Percentiles rank a stretch among this genome's conserved stretches.
phyloP scores from a whole-genome alignment of 2,888 invertebrate species.

The Rhagonycha fulva region DNA sequence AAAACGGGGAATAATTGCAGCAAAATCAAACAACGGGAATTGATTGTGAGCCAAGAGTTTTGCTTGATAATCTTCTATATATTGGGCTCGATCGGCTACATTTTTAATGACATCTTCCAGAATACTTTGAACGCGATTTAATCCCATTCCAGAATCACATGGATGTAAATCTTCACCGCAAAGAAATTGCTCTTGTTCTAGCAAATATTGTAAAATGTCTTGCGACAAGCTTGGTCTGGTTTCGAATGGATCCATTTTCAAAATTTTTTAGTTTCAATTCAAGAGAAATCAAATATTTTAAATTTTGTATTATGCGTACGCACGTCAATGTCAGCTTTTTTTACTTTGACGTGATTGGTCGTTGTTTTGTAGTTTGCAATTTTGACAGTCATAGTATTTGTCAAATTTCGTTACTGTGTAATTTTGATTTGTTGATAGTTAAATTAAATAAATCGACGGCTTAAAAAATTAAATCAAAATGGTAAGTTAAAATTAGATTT shows the following conservation, averaged over 20 bases:
- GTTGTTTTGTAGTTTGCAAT: neutral
- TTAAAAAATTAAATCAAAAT: neutral
- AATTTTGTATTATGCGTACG: neutral
- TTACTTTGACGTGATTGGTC: neutral
- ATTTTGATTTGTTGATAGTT: neutral
- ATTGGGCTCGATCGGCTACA: constrained; percentile 39
- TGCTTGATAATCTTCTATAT: constrained; percentile 41
- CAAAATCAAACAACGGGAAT: constrained; percentile 41
- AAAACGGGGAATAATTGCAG: constrained; percentile 42
- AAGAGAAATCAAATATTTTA: neutral
- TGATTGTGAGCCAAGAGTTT: constrained; percentile 43
- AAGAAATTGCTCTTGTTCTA: constrained; percentile 12
- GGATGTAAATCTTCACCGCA: constrained; percentile 7
- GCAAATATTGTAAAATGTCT: constrained; percentile 30
- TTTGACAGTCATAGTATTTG: neutral
- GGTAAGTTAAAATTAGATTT: neutral
- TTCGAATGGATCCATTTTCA: neutral
- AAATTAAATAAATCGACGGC: neutral
- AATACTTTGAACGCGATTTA: constrained; percentile 27
- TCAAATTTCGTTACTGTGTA: neutral
- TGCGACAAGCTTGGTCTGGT: constrained; percentile 11
- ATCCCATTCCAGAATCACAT: neutral
- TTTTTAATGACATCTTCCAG: constrained; percentile 41
- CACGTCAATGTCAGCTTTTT: neutral
- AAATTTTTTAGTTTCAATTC: neutral